These are phyloP conservation scores for Lutjanus erythropterus DNA, from an alignment of 2,113 vertebrate species.

Conservation along the genomic window DNA sequence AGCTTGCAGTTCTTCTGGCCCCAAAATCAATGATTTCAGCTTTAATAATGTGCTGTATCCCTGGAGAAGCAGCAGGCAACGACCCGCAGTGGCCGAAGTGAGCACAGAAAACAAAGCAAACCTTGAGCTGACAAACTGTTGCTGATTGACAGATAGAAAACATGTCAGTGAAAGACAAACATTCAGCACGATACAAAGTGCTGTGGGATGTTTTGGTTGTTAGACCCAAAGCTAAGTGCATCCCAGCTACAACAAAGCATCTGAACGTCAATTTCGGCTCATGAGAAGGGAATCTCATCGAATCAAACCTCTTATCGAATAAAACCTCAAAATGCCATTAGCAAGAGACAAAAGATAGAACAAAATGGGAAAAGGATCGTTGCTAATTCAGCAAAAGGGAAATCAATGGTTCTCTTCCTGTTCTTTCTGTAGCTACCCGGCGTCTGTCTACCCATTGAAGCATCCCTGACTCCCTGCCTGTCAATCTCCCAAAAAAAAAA, in stretches of 20 bases:
- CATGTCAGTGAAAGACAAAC: background rate
- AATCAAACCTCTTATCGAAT: slow-evolving; percentile 67
- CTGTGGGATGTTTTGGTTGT: slow-evolving; percentile 63
- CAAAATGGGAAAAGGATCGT: slow-evolving; percentile 56
- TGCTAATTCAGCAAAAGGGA: slow-evolving; percentile 72
- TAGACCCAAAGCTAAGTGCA: slow-evolving; percentile 55
- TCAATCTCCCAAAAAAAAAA: slow-evolving; percentile 24
- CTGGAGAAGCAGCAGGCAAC: background rate
- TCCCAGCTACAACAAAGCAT: slow-evolving; percentile 51
- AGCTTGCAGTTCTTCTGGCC: background rate
- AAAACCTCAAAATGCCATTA: slow-evolving; percentile 70
- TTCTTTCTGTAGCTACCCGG: slow-evolving; percentile 38
- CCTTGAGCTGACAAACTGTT: background rate
- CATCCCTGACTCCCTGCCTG: slow-evolving; percentile 14
- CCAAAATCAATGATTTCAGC: slow-evolving; percentile 13
- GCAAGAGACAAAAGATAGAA: slow-evolving; percentile 60
- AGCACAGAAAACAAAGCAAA: slow-evolving; percentile 21
- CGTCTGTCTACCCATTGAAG: slow-evolving; percentile 29
- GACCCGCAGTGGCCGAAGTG: slow-evolving; percentile 19
- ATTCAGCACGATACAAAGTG: slow-evolving; percentile 44
- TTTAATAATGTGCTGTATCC: slow-evolving; percentile 11
- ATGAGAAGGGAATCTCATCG: slow-evolving; percentile 38
- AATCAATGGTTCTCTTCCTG: slow-evolving; percentile 70
- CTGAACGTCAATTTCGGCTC: slow-evolving; percentile 29
- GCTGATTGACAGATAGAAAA: slow-evolving; percentile 42